Conservation (phyloP, 2,113 vertebrate genomes). For the Arizona elegans region DNA sequence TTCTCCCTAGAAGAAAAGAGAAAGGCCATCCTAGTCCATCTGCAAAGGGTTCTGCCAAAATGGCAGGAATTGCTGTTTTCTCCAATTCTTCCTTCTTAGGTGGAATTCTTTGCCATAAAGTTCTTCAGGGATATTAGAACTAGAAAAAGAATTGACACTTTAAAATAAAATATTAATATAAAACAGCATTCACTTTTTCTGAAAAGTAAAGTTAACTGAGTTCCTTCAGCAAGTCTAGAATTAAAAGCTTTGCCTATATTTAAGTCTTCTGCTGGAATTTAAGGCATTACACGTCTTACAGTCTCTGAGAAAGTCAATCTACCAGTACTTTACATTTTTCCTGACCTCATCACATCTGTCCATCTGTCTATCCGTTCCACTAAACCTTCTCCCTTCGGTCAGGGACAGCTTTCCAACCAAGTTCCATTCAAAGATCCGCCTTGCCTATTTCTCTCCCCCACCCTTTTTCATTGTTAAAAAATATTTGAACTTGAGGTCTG, state of each 20-base stretch:
- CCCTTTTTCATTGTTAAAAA: neutral
- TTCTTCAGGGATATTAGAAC: neutral
- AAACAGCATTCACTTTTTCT: neutral
- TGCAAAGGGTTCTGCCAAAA: neutral
- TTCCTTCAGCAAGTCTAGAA: neutral
- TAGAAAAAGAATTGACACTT: neutral
- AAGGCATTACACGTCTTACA: neutral
- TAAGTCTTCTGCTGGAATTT: neutral
- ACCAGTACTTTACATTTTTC: neutral
- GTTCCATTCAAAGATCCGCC: neutral
- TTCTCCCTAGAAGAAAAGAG: neutral
- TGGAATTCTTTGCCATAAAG: neutral
- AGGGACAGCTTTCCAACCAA: neutral
- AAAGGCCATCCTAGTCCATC: no score
- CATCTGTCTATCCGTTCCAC: neutral
- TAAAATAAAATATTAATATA: neutral
- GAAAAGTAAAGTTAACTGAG: neutral
- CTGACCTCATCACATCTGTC: neutral
- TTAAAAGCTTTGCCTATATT: neutral
- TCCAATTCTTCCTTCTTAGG: neutral
- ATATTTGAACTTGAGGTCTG: constrained; percentile 10
- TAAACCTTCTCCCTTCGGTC: neutral
- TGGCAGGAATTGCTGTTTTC: neutral
- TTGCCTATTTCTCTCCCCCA: neutral
- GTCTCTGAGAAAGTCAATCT: neutral